These are phyloP conservation scores for Athene noctua DNA, from an alignment of 2,113 vertebrate genomes.

Conservation along the genomic window DNA sequence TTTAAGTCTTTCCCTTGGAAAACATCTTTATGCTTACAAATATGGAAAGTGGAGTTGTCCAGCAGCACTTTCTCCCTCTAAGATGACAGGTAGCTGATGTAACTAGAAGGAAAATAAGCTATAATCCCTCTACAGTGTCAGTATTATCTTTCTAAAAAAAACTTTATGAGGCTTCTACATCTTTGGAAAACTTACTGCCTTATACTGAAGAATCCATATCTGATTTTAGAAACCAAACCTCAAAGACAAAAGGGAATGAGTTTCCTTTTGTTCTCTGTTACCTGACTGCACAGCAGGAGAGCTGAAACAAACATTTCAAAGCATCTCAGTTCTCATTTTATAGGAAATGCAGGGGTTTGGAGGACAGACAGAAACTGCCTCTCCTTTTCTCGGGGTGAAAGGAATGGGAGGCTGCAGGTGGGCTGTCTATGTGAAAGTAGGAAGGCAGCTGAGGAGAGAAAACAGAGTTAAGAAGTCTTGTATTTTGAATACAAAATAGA, in stretches of 20 bases:
- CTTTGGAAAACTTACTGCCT: slow-evolving; percentile 6
- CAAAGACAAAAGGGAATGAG: slow-evolving; percentile 16
- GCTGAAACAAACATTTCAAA: slow-evolving; percentile 34
- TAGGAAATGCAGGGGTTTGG: background rate
- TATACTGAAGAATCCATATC: background rate
- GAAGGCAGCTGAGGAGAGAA: background rate
- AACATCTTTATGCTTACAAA: background rate
- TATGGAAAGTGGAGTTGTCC: background rate
- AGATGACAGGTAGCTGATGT: background rate
- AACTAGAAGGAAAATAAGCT: background rate
- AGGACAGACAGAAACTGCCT: slow-evolving; percentile 2
- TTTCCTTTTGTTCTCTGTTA: slow-evolving; percentile 27
- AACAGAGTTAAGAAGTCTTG: background rate
- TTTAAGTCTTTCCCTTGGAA: background rate
- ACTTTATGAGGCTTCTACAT: background rate
- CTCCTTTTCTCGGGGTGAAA: slow-evolving; percentile 14
- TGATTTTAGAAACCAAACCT: slow-evolving; percentile 4
- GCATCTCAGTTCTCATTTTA: background rate
- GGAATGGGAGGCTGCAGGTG: slow-evolving; percentile 4
- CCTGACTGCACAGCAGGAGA: slow-evolving; percentile 24
- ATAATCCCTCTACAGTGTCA: background rate
- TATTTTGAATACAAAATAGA: background rate
- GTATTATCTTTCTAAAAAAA: background rate
- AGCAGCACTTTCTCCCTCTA: background rate
- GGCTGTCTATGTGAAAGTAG: background rate